These are phyloP conservation scores for Liasis olivaceus DNA, from an alignment of 2,797 vertebrate species.

Conservation along the genomic window DNA sequence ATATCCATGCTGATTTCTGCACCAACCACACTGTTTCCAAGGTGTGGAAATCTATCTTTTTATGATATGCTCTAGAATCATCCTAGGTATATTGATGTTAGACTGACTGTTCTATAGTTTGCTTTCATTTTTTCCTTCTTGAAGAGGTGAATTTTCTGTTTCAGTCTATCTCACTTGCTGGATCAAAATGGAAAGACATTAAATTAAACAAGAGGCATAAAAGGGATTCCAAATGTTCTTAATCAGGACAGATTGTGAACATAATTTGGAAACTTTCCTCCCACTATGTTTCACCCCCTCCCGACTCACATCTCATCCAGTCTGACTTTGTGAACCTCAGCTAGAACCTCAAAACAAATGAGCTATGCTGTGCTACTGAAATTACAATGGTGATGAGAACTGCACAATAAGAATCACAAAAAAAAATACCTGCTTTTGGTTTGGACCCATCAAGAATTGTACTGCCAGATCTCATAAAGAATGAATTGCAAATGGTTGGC, in stretches of 20 bases:
- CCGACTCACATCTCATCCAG: background rate
- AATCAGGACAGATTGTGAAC: background rate
- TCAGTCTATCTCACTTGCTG: constrained; percentile 4
- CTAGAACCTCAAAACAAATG: background rate
- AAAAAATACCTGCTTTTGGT: background rate
- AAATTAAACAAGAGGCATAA: constrained; percentile 34
- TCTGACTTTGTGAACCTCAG: background rate
- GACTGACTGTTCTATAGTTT: too few relatives aligned
- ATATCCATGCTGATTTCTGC: too few relatives aligned
- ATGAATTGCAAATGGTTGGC: background rate
- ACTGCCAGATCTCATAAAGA: background rate
- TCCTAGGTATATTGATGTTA: too few relatives aligned
- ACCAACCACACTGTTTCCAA: too few relatives aligned
- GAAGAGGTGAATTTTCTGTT: background rate
- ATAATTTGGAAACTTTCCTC: background rate
- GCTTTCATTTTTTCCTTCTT: too few relatives aligned
- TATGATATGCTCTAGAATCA: too few relatives aligned
- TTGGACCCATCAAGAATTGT: background rate
- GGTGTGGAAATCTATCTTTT: too few relatives aligned
- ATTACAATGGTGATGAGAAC: background rate
- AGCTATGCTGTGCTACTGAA: background rate
- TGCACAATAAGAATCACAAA: background rate
- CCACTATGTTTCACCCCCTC: too few relatives aligned
- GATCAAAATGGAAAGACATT: constrained; percentile 47
- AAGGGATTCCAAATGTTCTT: background rate